Evolutionary conservation across 2,113 vertebrate genomes (phyloP), one percentile per base, ranked within the genome.

Genomic region (Onychostoma macrolepis): DNA sequence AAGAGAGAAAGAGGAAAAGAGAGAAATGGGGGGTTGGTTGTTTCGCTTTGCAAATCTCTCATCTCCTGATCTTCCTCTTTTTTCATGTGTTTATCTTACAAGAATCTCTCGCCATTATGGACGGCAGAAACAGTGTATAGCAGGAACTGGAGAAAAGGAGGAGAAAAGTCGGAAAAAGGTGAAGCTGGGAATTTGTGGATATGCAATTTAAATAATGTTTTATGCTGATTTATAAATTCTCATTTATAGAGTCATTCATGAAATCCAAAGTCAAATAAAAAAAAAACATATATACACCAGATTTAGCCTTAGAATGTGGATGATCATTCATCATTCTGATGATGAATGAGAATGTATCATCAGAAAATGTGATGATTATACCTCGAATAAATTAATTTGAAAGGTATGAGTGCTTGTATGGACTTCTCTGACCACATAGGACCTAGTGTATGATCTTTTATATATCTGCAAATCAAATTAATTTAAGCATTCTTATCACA

Each of bases 41-140:
- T 65, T 86, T 91, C 90, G 87, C 91, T 92, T 89, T 81, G 83
- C 87, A 92, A 79, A 91, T 90, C 87, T 88, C 80, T 36, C 87
- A 83, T 87, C 88, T 88, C 88, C 84, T 67, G 56, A 72, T 87
- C 84, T 21, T 80, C 56, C 71, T 84, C n/a, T 38, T 82, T 87
- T 61, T 79, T 38, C 63, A 48, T 61, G 80, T 71, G 65, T 80
- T 87, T 85, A 81, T 89, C 82, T 87, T 81, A 53, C 82, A 69
- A 81, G 67, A 84, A 85, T 83, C 74, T 84, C 75, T 58, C 79
- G 69, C 63, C 74, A 88, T 71, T 56, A 79, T 63, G 76, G 80
- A 78, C n/a, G 43, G 50, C 13, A 88, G 65, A 83, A 84, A 85
- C 48, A 72, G 30, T 84, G 6, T 58, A n/a, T n/a, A 2, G 81